These are phyloP conservation scores for Rousettus leschenaultii DNA, from an alignment of 2,113 vertebrate genomes.

Conservation along the genomic window DNA sequence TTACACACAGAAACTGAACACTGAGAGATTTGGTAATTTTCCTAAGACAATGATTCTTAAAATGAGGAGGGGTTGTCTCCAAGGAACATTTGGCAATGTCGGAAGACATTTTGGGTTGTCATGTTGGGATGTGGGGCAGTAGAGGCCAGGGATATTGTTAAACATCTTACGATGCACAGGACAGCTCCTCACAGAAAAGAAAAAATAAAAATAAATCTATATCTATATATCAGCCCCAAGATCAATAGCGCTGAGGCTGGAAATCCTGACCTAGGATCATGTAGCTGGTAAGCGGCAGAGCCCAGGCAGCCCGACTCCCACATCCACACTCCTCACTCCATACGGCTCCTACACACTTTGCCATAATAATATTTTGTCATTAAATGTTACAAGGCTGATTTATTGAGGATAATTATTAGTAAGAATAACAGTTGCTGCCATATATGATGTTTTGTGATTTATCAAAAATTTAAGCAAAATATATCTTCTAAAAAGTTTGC, in stretches of 20 bases:
- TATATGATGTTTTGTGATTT: neutral
- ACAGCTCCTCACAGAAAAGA: neutral
- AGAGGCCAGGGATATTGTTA: neutral
- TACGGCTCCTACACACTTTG: neutral
- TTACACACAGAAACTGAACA: neutral
- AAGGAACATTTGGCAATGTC: neutral
- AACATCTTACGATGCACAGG: neutral
- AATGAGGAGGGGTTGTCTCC: neutral
- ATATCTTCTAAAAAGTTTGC: neutral
- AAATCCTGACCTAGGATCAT: neutral
- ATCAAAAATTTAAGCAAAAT: neutral
- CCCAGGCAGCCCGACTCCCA: neutral
- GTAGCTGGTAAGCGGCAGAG: neutral
- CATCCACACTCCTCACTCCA: neutral
- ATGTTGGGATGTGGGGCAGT: fast-evolving
- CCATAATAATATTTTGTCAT: neutral
- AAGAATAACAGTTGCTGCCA: neutral
- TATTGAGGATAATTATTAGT: neutral
- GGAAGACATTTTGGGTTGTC: neutral
- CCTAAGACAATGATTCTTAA: neutral
- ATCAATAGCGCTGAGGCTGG: neutral
- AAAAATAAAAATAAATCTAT: too few relatives aligned
- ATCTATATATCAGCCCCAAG: neutral
- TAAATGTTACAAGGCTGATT: neutral
- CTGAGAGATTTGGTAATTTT: neutral